Percentiles rank a stretch among this genome's conserved stretches.
These are phyloP conservation scores for Eledona agricola DNA, from an alignment of 2,888 invertebrate species.

Conservation along the genomic window DNA sequence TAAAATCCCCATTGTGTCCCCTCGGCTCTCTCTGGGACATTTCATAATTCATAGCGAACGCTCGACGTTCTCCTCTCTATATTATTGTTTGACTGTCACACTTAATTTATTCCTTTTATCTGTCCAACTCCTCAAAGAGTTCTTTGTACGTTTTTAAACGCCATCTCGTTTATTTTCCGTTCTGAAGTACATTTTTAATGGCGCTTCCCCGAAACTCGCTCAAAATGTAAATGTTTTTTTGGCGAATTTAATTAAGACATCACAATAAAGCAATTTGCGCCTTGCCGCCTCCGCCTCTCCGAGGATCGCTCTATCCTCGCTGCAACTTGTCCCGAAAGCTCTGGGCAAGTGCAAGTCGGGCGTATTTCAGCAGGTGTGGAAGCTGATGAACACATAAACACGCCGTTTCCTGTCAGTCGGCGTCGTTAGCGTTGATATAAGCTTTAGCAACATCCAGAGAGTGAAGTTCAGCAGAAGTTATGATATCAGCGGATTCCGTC, in stretches of 20 bases:
- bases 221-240: constrained; percentile 2
- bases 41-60: constrained; percentile 50
- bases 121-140: constrained; percentile 2
- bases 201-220: constrained; percentile 1
- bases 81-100: constrained; percentile 34
- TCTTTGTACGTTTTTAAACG: constrained; percentile 12
- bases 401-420: constrained; percentile 52
- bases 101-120: constrained; percentile 34
- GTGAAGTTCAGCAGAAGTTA: constrained; percentile 42
- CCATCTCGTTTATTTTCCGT: constrained; percentile 9
- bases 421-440: constrained; percentile 52
- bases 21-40: constrained; percentile 48
- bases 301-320: too few species aligned
- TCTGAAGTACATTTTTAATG: constrained; percentile 9
- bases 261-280: constrained; percentile 2
- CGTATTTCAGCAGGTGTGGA: constrained; percentile 49
- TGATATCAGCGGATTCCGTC: constrained; percentile 46
- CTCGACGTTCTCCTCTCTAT: constrained; percentile 25
- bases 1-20: constrained; percentile 51
- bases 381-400: constrained; percentile 54
- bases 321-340: too few species aligned
- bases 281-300: constrained; percentile 1
- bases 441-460: constrained; percentile 45
- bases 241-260: background rate
- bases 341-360: too few species aligned